Evolutionary conservation across 2,888 invertebrate species (phyloP).

Genomic region (Linnaemya vulpina): DNA sequence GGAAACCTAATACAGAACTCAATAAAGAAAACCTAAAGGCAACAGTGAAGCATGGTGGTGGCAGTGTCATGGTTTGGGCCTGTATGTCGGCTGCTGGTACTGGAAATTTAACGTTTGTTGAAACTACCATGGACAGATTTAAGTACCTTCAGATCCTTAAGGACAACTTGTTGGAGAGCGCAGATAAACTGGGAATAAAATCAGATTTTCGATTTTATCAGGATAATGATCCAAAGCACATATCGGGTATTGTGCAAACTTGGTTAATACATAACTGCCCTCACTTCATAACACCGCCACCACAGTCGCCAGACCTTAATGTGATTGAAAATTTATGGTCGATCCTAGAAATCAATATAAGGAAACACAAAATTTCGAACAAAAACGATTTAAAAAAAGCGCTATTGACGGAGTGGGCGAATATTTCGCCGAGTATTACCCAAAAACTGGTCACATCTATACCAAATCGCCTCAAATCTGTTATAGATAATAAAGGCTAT

Average conservation of each 20-base stretch:
- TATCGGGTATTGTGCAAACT: background rate
- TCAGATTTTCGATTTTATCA: slow-evolving; percentile 4
- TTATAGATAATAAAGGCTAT: no score
- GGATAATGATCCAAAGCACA: slow-evolving; percentile 5
- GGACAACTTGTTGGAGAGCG: background rate
- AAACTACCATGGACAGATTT: slow-evolving; percentile 3
- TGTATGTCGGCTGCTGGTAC: background rate
- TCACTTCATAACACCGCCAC: no score
- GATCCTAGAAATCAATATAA: background rate
- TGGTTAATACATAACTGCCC: background rate
- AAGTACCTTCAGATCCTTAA: background rate
- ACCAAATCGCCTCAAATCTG: no score
- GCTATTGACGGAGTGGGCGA: no score
- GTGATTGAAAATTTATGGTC: background rate
- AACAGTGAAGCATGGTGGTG: background rate
- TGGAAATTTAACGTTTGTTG: background rate
- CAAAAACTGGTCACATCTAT: no score
- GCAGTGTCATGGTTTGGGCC: slow-evolving; percentile 1
- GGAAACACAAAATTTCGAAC: background rate
- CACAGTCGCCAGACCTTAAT: background rate
- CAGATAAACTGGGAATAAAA: background rate
- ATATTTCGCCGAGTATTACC: no score
- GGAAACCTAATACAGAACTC: slow-evolving; percentile 6
- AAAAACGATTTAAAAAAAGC: background rate
- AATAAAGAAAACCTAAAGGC: slow-evolving; percentile 1